Evolutionary conservation across 2,113 vertebrate species (phyloP).

Genomic region (Tragelaphus buxtoni): DNA sequence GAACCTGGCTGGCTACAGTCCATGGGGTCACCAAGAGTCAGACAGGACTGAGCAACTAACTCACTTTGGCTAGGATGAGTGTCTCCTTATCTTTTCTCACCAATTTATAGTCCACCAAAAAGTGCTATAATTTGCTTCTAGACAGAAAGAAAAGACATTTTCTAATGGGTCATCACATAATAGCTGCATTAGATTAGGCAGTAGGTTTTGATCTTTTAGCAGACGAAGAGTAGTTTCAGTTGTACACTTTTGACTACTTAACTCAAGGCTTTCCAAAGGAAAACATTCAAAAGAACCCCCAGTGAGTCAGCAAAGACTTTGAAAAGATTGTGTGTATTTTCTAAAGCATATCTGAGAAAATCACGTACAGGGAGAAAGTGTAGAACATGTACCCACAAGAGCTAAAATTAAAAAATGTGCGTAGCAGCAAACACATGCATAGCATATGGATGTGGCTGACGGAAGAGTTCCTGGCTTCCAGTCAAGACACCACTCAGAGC

Average conservation of each 20-base stretch:
- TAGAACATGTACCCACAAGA: slow-evolving; percentile 81
- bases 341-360: slow-evolving; percentile 68
- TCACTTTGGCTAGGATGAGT: neutral
- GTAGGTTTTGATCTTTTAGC: slow-evolving; percentile 22
- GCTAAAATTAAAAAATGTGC: slow-evolving; percentile 84
- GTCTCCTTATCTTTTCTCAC: neutral
- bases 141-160: neutral
- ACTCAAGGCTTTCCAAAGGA: slow-evolving; percentile 46
- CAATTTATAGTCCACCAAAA: neutral
- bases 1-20: neutral
- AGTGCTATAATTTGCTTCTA: neutral
- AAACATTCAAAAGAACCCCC: slow-evolving; percentile 40
- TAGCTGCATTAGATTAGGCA: neutral
- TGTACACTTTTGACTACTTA: slow-evolving; percentile 43
- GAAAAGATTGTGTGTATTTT: slow-evolving; percentile 77
- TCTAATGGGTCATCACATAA: neutral
- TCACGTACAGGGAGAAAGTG: slow-evolving; percentile 74
- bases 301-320: slow-evolving; percentile 58
- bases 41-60: neutral
- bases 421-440: slow-evolving; percentile 81
- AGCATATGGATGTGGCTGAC: slow-evolving; percentile 82
- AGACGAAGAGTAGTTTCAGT: slow-evolving; percentile 23
- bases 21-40: neutral
- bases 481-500: slow-evolving; percentile 82
- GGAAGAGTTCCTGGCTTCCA: slow-evolving; percentile 77